Evolutionary conservation across 2,113 vertebrate species (phyloP).

Genomic region (Pygoscelis antarcticus): DNA sequence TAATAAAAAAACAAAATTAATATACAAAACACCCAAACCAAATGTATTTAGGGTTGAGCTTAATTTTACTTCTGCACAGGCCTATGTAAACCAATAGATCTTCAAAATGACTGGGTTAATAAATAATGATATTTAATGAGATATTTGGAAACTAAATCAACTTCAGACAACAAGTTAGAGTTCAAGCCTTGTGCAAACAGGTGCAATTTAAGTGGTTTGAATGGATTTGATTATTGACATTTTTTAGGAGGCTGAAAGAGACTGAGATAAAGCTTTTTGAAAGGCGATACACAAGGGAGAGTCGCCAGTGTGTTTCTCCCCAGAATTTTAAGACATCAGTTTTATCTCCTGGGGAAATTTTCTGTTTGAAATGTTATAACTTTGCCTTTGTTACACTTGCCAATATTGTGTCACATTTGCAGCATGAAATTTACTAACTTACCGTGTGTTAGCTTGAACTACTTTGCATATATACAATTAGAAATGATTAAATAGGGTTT

Average conservation of each 20-base stretch:
- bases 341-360: not conserved
- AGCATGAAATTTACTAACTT: not conserved
- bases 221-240: not conserved
- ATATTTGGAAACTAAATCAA: not conserved
- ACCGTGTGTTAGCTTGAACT: not conserved
- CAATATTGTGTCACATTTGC: not conserved
- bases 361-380: slow-evolving; percentile 6
- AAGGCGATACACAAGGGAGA: not conserved
- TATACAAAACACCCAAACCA: not conserved
- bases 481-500: not conserved
- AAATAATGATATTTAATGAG: not conserved
- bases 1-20: not conserved
- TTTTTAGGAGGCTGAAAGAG: not conserved
- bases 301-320: not conserved
- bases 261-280: not conserved
- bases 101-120: not conserved
- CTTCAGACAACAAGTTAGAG: not conserved
- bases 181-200: not conserved
- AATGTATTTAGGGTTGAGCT: not conserved
- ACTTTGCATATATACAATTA: not conserved
- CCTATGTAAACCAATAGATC: not conserved
- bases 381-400: not conserved
- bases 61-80: not conserved
- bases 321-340: slow-evolving; percentile 7
- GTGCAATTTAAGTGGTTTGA: not conserved